These are phyloP conservation scores for Anneissia japonica DNA, from an alignment of 35 echinoderm and acorn worm genomes.

Conservation along the genomic window DNA sequence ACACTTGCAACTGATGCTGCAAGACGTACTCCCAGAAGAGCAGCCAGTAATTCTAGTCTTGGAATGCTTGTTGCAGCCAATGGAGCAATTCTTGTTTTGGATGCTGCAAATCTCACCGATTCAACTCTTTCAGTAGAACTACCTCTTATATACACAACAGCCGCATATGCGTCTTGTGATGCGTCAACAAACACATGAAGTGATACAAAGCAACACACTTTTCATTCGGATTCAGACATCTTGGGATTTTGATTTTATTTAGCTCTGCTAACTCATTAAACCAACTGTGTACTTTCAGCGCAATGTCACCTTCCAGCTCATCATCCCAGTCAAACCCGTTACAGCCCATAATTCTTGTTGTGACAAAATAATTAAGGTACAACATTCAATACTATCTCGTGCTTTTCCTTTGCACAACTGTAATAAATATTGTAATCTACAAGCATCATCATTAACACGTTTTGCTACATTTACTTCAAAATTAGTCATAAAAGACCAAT, in stretches of 20 bases:
- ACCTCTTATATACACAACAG: slow-evolving; percentile 13
- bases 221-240: background rate
- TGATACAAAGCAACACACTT: background rate
- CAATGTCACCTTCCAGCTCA: slow-evolving; percentile 19
- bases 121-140: background rate
- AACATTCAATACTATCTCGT: no score
- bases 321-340: slow-evolving; percentile 43
- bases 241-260: background rate
- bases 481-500: no score
- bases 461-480: no score
- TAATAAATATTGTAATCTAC: no score
- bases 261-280: no score
- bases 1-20: background rate
- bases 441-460: no score
- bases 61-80: slow-evolving; percentile 31
- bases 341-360: slow-evolving; percentile 9
- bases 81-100: slow-evolving; percentile 25
- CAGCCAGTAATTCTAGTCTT: slow-evolving; percentile 36
- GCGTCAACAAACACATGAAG: background rate
- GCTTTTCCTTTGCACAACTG: no score
- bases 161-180: background rate
- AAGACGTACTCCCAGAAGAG: slow-evolving; percentile 23
- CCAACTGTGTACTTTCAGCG: no score
- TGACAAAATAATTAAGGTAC: no score
- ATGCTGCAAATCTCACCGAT: slow-evolving; percentile 4